Base-by-base conservation (phyloP, 2,888 invertebrate species). In the Disparrhopalites patrizii region DNA sequence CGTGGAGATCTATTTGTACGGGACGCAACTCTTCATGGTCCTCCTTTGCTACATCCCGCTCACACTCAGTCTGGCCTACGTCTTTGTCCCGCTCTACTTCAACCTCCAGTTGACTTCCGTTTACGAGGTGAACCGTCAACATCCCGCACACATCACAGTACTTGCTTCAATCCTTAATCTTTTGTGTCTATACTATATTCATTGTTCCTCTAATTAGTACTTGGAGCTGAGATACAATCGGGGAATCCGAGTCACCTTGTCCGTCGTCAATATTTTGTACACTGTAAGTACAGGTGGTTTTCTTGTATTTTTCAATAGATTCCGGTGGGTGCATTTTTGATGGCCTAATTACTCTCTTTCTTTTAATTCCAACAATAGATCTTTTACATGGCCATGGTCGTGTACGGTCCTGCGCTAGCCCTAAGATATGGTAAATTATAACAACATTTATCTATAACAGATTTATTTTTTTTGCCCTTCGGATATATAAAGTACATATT, bases 51-150 rank as follows among this genome's bases (percentile, higher is more conserved):
- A 71, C 50, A 73, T 73, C 57, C 73, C 73, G 30, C 47, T 70
- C 20, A 72, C 72, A 18, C 56, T 69, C 25, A 72, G 68, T 38
- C 58, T 73, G 30, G 68, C 69, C 10, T 74, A 71, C 31, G 52
- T 73, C 18, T 70, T 68, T 28, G 71, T 73, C 5, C 74, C 74
- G 0, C 57, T 72, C 8, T 74, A 72, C 25, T 73, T 68, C 51
- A 70, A 73, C 30, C 63, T 74, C 1, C 73, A 73, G 61, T 66
- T 72, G 15, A 72, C 68, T 0, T 74, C 74, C 0, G 69, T 73
- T 13, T 74, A 67, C 50, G 71, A 74, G 67, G 73, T 72, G 63
- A 61, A 7, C 54, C 5, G 5, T 7, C 50, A n/a, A 20, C 8
- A 7, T n/a, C 10, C n/a, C 18, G n/a, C n/a, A n/a, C n/a, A n/a